Conservation (phyloP, 2,113 vertebrate species). For the Rhodinocichla rosea region DNA sequence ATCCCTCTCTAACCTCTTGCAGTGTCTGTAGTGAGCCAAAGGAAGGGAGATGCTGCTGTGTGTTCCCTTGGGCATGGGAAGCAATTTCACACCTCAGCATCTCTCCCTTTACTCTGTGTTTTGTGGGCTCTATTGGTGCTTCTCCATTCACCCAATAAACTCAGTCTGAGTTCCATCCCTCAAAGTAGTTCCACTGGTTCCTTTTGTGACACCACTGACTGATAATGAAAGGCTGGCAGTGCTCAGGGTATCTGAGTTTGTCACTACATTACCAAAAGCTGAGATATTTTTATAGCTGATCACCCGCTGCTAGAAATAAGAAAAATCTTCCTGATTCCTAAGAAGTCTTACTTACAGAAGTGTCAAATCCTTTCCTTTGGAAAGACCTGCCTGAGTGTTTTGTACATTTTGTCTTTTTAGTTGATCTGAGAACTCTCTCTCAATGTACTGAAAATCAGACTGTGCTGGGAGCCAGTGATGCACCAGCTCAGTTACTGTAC, state of each 20-base stretch:
- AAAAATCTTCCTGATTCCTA: neutral
- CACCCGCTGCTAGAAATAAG: neutral
- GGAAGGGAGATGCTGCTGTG: neutral
- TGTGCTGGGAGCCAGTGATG: neutral
- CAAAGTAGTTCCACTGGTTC: neutral
- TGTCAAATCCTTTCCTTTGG: neutral
- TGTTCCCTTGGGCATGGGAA: neutral
- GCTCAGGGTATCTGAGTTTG: neutral
- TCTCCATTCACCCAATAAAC: neutral
- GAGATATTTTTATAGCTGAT: neutral
- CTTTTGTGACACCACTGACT: neutral
- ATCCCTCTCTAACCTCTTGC: neutral
- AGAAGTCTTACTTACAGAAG: neutral
- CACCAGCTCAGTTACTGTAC: neutral
- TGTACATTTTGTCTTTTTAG: neutral
- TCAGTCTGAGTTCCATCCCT: neutral
- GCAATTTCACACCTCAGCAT: neutral
- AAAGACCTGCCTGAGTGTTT: neutral
- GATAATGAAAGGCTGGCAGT: neutral
- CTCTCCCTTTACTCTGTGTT: neutral
- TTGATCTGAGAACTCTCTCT: neutral
- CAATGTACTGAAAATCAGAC: neutral
- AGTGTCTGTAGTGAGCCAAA: neutral
- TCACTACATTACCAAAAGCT: neutral
- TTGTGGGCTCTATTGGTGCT: neutral